Evolutionary conservation across 35 echinoderm and acorn worm genomes (phyloP), one percentile per base, ranked within the genome.

Genomic region (Hemicentrotus pulcherrimus): DNA sequence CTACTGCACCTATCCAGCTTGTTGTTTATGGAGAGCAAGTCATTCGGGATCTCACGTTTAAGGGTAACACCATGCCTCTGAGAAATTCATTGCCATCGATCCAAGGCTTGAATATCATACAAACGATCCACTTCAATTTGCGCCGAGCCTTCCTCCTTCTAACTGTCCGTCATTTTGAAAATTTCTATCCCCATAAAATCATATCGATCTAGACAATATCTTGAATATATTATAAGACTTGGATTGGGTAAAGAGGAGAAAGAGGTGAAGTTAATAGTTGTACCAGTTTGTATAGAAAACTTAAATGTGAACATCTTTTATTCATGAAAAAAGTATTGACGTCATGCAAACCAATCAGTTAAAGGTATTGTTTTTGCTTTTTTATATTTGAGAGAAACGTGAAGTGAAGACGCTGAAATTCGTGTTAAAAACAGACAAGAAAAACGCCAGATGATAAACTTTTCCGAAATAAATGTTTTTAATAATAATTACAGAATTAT

Each of bases 21-120:
- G 24, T 78, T 28, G 5, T 78, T 22, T 78, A 78, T 78, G 22
- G 65, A 78, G 65, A 78, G 65, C 65, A 78, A n/a, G 24, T 18
- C 65, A 15, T 78, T 59, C 22, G 7, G 22, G 19, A 78, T 28
- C 19, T 24, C 65, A 78, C 65, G 22, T 28, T 78, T 78, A 28
- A 78, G 28, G 65, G 65, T 78, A 78, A 78, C 6, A 78, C 65
- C 65, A 78, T 28, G 65, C 65, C 65, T 78, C 65, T 78, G 65
- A 78, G 65, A 78, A 28, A 78, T 78, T 78, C 65, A 78, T 78
- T 78, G 65, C 65, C 24, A 78, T 78, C 65, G 65, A 78, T 78
- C 28, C 65, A 28, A 78, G 65, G 65, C 65, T 78, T 28, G 52
- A 78, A 78, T 78, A 78, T 78, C 65, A n/a, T 18, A 78, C 65